These are phyloP conservation scores for Saguinus oedipus DNA, from an alignment of 2,797 vertebrate genomes.

Conservation along the genomic window DNA sequence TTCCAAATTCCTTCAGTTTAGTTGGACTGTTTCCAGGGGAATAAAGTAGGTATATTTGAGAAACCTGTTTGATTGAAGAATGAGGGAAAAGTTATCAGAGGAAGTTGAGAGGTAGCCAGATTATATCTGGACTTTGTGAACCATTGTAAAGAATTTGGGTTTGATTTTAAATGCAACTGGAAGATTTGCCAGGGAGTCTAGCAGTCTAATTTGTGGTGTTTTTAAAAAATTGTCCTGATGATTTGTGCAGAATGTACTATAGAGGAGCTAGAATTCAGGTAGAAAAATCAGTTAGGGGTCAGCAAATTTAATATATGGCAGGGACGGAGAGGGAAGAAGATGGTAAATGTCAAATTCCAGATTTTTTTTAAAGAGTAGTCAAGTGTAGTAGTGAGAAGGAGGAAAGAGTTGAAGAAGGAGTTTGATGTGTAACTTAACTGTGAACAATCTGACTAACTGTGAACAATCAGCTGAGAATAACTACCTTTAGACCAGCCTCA, in stretches of 20 bases:
- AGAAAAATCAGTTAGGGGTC: background rate
- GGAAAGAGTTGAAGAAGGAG: background rate
- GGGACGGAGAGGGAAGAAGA: background rate
- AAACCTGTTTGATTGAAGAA: background rate
- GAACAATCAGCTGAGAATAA: background rate
- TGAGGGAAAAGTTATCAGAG: background rate
- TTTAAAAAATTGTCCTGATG: background rate
- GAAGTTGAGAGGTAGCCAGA: background rate
- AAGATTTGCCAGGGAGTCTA: background rate
- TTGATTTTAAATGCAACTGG: background rate
- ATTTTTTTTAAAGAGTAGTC: background rate
- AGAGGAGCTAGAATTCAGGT: background rate
- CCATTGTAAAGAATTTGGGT: constrained; percentile 19
- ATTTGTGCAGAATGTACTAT: background rate
- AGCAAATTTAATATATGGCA: background rate
- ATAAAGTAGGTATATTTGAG: background rate
- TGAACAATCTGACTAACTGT: too few relatives aligned
- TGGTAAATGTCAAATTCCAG: background rate
- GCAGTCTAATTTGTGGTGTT: background rate
- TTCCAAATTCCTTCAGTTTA: background rate
- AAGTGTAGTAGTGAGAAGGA: background rate
- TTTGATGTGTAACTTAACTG: background rate
- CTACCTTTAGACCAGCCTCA: background rate
- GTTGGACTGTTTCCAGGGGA: background rate
- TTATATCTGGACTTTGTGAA: background rate